Conservation (phyloP, 2,888 invertebrate genomes). For the Geotrupes spiniger region DNA sequence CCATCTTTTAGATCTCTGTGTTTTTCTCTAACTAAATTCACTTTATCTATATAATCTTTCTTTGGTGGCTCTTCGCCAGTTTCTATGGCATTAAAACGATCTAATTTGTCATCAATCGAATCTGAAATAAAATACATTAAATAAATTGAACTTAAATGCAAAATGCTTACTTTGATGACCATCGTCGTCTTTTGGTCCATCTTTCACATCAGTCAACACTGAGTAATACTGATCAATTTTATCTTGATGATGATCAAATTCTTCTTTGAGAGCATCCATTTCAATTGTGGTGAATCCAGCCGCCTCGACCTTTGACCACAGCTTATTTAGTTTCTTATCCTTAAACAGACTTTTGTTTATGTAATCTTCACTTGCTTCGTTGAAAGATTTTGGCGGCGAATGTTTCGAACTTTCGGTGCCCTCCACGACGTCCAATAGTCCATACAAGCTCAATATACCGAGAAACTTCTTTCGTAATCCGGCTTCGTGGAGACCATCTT, state of each 20-base stretch:
- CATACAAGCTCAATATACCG: slow-evolving; percentile 79
- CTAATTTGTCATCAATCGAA: slow-evolving; percentile 69
- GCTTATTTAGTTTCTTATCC: slow-evolving; percentile 83
- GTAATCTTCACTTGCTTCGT: slow-evolving; percentile 57
- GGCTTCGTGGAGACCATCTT: slow-evolving; percentile 81
- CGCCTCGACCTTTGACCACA: slow-evolving; percentile 87
- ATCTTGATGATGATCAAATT: slow-evolving; percentile 88
- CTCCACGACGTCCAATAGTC: slow-evolving; percentile 75
- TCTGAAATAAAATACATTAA: slow-evolving; percentile 51
- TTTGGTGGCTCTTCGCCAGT: slow-evolving; percentile 56
- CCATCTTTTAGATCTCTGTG: slow-evolving; percentile 75
- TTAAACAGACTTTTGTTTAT: slow-evolving; percentile 77
- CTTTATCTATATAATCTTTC: slow-evolving; percentile 64
- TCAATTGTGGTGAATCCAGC: slow-evolving; percentile 87
- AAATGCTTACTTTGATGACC: slow-evolving; percentile 62
- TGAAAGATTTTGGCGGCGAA: slow-evolving; percentile 55
- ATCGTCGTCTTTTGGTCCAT: slow-evolving; percentile 56
- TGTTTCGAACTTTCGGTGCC: slow-evolving; percentile 52
- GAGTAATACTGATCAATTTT: slow-evolving; percentile 89
- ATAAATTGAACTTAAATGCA: neutral
- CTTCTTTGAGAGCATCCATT: slow-evolving; percentile 77
- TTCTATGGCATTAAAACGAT: slow-evolving; percentile 68
- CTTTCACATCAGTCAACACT: slow-evolving; percentile 68
- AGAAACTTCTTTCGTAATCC: slow-evolving; percentile 74
- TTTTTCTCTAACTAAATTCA: slow-evolving; percentile 70